Conservation (phyloP, 2,113 vertebrate species). For the Centrocercus urophasianus region DNA sequence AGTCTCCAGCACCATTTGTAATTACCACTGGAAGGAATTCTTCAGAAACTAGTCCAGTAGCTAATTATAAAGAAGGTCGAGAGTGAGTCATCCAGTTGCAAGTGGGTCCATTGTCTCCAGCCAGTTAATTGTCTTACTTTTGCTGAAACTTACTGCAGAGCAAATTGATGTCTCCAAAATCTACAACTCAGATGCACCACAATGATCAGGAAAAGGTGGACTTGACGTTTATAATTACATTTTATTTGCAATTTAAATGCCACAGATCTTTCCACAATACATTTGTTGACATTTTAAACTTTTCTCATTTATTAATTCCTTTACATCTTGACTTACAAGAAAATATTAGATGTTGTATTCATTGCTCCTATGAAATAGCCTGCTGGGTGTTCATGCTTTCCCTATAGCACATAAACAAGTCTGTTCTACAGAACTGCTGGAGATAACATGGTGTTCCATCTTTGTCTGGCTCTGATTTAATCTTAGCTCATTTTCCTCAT, state of each 20-base stretch:
- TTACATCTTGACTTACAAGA: neutral
- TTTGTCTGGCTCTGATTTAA: neutral
- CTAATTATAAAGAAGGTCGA: neutral
- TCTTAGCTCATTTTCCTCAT: neutral
- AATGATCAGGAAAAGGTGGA: neutral
- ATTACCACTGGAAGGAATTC: neutral
- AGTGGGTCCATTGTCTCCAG: neutral
- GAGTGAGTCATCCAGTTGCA: neutral
- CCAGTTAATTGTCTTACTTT: neutral
- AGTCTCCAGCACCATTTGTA: neutral
- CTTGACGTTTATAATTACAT: neutral
- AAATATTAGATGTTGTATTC: neutral
- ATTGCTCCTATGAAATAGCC: neutral
- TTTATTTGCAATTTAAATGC: neutral
- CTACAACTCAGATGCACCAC: neutral
- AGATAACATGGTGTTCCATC: neutral
- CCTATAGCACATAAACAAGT: neutral
- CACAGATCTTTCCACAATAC: neutral
- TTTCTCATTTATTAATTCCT: neutral
- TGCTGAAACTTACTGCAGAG: accelerated
- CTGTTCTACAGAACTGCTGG: neutral
- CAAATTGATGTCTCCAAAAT: neutral
- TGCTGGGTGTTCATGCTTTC: neutral
- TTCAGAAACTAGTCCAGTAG: accelerated
- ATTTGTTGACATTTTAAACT: neutral